phyloP scores from a whole-genome alignment of 2,113 vertebrate species.

The Lamprotornis superbus region DNA sequence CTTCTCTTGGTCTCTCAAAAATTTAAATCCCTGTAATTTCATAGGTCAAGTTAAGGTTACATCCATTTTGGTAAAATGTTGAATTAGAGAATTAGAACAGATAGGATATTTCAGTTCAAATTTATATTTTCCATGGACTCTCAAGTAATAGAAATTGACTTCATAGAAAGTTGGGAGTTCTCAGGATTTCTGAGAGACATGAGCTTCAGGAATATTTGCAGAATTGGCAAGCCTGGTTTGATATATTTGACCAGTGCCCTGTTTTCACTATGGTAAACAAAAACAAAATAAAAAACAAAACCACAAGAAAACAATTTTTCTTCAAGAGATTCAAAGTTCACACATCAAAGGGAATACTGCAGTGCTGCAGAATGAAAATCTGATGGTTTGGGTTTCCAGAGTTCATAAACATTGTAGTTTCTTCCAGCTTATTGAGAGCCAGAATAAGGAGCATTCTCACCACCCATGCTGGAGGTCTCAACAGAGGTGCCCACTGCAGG shows the following conservation, averaged over 20 bases:
- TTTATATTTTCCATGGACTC: background rate
- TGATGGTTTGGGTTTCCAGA: background rate
- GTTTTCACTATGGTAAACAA: background rate
- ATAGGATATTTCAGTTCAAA: background rate
- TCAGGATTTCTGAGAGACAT: background rate
- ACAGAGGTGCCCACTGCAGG: background rate
- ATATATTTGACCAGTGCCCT: background rate
- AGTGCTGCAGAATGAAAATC: background rate
- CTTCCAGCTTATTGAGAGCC: background rate
- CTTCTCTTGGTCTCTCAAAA: background rate
- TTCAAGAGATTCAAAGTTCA: background rate
- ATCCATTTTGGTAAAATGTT: background rate
- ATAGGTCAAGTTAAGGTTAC: background rate
- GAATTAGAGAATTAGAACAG: background rate
- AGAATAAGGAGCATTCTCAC: background rate
- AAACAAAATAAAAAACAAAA: background rate
- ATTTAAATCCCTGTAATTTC: background rate
- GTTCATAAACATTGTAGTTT: background rate
- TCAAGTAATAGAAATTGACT: background rate
- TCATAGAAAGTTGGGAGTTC: background rate
- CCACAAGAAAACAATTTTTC: background rate
- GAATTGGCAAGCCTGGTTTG: background rate
- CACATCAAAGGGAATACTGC: background rate
- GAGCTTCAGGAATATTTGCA: background rate
- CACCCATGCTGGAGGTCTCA: fast-evolving